Base-by-base conservation (phyloP, 2,888 invertebrate species). In the Suillia variegata region DNA sequence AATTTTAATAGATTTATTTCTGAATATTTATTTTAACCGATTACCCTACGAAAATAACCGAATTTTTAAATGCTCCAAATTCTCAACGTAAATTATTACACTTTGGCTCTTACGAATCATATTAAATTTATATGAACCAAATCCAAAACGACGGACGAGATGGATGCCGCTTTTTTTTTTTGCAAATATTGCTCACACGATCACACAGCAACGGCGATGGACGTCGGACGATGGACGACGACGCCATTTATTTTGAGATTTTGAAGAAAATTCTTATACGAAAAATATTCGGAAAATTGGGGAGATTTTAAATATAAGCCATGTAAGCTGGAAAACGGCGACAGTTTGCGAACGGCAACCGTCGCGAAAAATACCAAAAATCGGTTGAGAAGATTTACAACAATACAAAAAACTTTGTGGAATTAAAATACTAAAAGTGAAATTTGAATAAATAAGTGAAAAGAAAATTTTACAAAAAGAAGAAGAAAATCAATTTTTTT, bases 281-380 rank as follows among this genome's bases (percentile, higher is more conserved):
- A 18, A 45, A 45, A 45, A 45, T 4, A 17, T 45, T 4, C 66
- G 64, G 64, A 65, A 64, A 47, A 61, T 70, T 62, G 55, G 59
- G 61, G 62, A 74, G 56, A 68, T 74, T 77, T 74, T 67, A 76
- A 75, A 78, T 79, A 78, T 76, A 78, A 77, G 76, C 76, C 71
- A 70, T 74, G 73, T 76, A 73, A 76, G 64, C 70, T 76, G 79
- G 77, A 78, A 78, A 73, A 67, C 70, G 73, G 76, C 77, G 78
- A 78, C 78, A 78, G 79, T 78, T 77, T 70, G 73, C 71, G 60
- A 76, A 69, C 71, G 76, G 71, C 73, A 73, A 69, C n/a, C 62
- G 64, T 67, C 69, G 71, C 70, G 68, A 69, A 62, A 61, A 59
- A 62, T 57, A 67, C 70, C 68, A 67, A 67, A 65, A 66, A 68